Evolutionary conservation across 1,140 invertebrate genomes (phyloP), one percentile per base, ranked within the genome.

Genomic region (Arctopsyche grandis): DNA sequence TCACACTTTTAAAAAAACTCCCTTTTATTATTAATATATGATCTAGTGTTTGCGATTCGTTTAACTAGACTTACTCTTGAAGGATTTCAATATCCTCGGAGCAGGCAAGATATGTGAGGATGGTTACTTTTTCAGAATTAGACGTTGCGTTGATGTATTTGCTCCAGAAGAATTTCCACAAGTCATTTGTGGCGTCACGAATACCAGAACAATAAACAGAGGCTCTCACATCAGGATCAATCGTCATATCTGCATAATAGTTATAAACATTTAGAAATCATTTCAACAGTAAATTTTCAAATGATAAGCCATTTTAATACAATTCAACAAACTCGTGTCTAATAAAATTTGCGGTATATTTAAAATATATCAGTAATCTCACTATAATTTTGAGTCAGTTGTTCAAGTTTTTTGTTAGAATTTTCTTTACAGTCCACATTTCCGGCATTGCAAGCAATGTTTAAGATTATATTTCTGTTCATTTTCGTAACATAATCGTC

Each of bases 401-500:
- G 0, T 21, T 58, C 56, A n/a, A 76, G 10, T 14, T 19, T 19
- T 1, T 9, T 43, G 26, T 29, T 76, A 26, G 74, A 48, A 5
- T 43, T 14, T 14, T 43, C n/a, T 19, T 3, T 63, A 29, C 24
- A 43, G 0, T 91, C 88, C 22, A 89, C 84, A 75, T 93, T 90
- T 0, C 92, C 93, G 46, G 93, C 86, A n/a, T 87, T 88, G 79
- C 94, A 95, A n/a, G 93, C 93, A 85, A 91, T 89, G 48, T 87
- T 88, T 0, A 94, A 83, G 1, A 95, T 89, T 43, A 93, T 91
- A n/a, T 91, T 90, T 29, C 94, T 89, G 79, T 92, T 92, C 82
- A 92, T 91, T 3, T 92, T 87, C 0, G 88, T 88, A 0, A 94
- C 84, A 71, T 92, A 90, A 24, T 91, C 88, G 81, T 94, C 93